Evolutionary conservation across 2,797 vertebrate species (phyloP).

Genomic region (Darevskia nairensis): DNA sequence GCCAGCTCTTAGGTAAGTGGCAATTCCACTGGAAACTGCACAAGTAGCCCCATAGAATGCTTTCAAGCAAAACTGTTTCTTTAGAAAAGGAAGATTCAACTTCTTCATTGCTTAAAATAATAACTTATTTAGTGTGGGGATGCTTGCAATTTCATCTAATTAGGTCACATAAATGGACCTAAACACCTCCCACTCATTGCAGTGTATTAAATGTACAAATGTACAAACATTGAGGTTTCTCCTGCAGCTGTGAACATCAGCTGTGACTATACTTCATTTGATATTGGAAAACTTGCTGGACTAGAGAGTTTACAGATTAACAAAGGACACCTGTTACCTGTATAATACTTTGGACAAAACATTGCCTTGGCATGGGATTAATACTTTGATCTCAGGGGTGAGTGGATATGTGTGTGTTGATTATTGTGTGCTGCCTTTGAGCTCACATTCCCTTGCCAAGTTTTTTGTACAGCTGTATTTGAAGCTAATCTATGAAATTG

Average conservation of each 20-base stretch:
- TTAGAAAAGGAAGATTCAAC: neutral
- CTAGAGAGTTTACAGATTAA: neutral
- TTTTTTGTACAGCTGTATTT: neutral
- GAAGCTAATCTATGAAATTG: neutral
- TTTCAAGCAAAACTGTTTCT: no score
- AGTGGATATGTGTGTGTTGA: neutral
- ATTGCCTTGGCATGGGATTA: neutral
- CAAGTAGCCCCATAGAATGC: no score
- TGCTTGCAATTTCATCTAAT: neutral
- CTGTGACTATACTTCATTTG: neutral
- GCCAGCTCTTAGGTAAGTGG: no score
- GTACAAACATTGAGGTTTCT: neutral
- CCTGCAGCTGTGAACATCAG: neutral
- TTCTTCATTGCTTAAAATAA: neutral
- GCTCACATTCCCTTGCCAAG: neutral
- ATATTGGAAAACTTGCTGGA: neutral
- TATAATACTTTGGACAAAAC: neutral
- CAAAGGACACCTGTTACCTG: neutral
- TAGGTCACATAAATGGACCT: neutral
- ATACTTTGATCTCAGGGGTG: neutral
- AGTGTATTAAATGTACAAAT: neutral
- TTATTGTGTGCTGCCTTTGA: constrained; percentile 5
- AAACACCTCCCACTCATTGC: neutral
- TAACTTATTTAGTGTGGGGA: neutral
- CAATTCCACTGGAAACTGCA: no score